A percentile compares a stretch with the other conserved stretches of the same genome.
phyloP scores from a whole-genome alignment of 2,797 vertebrate genomes.

The Molossus molossus region DNA sequence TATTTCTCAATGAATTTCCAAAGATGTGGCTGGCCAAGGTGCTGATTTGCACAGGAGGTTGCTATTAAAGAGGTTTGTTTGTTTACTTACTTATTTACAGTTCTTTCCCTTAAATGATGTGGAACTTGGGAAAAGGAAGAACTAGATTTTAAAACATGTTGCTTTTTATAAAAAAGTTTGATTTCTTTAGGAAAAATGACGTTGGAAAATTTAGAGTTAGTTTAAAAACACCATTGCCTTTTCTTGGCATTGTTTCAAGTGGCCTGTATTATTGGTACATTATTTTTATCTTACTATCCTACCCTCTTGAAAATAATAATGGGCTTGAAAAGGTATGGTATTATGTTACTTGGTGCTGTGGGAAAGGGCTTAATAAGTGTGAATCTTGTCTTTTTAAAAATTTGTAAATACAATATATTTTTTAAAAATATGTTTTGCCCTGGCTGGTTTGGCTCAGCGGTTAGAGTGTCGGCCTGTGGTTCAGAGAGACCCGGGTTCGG shows the following conservation, averaged over 20 bases:
- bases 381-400: not conserved
- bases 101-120: not conserved
- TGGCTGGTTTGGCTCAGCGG: no score
- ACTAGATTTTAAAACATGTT: conserved; percentile 9
- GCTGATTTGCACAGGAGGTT: not conserved
- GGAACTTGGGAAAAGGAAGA: conserved; percentile 1
- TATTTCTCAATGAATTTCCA: not conserved
- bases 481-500: no score
- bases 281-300: conserved; percentile 25
- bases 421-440: no score
- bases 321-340: not conserved
- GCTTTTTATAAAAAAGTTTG: not conserved
- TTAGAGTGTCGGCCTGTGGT: no score
- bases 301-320: conserved; percentile 36
- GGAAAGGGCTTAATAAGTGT: conserved; percentile 18
- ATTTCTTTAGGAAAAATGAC: conserved; percentile 36
- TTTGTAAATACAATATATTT: not conserved
- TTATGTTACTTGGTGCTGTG: conserved; percentile 33
- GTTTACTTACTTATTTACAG: not conserved
- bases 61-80: not conserved
- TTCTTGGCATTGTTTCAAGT: conserved; percentile 55
- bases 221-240: conserved; percentile 47
- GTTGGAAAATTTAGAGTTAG: conserved; percentile 34
- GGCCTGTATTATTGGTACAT: not conserved
- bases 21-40: conserved; percentile 33